phyloP scores from a whole-genome alignment of 2,113 vertebrate species.

The Hyperopisus bebe region DNA sequence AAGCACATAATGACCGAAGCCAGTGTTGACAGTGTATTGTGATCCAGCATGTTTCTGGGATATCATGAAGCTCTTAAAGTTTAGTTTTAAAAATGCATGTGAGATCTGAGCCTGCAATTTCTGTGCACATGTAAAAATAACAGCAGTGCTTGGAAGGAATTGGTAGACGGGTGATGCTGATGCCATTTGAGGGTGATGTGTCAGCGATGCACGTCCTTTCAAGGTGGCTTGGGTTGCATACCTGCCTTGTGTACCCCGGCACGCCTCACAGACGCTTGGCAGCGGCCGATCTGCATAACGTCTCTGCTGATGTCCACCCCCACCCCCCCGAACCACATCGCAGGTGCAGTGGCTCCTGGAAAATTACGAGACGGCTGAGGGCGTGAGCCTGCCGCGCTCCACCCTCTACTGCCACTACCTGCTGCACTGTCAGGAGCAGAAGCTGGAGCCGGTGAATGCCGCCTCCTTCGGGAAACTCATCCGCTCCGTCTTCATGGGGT shows the following conservation, averaged over 20 bases:
- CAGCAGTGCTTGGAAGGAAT: no score
- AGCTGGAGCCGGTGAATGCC: constrained; percentile 86
- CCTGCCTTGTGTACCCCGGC: constrained; percentile 65
- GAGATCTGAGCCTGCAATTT: constrained; percentile 22
- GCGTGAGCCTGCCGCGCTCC: constrained; percentile 84
- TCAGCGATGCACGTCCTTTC: constrained; percentile 24
- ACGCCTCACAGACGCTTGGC: constrained; percentile 45
- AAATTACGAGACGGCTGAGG: constrained; percentile 91
- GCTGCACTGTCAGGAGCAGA: constrained; percentile 91
- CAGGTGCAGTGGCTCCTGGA: constrained; percentile 94
- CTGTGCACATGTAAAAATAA: not conserved
- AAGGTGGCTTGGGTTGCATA: constrained; percentile 59
- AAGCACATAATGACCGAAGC: not conserved
- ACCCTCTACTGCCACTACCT: constrained; percentile 95
- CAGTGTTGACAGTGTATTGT: constrained; percentile 55
- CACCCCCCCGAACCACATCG: constrained; percentile 48
- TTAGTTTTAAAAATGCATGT: constrained; percentile 49
- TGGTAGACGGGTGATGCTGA: not conserved
- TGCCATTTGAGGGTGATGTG: not conserved
- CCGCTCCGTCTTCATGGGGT: constrained; percentile 87
- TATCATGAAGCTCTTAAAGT: not conserved
- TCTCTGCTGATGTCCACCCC: constrained; percentile 37
- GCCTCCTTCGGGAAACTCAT: constrained; percentile 90
- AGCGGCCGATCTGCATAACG: constrained; percentile 44
- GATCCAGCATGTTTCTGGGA: not conserved